Base-by-base conservation (phyloP, 2,113 vertebrate species). In the Osmerus eperlanus region DNA sequence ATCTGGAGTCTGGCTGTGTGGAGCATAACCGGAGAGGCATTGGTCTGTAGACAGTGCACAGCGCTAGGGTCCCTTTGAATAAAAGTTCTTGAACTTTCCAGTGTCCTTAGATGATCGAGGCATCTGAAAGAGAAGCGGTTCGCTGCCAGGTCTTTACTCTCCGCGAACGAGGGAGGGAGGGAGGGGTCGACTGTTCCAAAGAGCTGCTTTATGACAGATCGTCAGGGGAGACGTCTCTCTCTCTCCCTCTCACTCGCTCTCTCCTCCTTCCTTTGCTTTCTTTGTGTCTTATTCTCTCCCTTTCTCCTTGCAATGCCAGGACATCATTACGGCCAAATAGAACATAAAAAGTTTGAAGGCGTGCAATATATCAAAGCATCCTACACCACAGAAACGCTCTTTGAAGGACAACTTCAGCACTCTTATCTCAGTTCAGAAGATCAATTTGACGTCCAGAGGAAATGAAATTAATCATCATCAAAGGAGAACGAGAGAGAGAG, bases 401-500 rank as follows among this genome's bases (percentile, higher is more conserved):
- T 71, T 68, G 64, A 83, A 64, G 32, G 72, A 78, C 65, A 73
- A 67, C 63, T 61, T 70, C 62, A 76, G 73, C 66, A 74, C 67
- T n/a, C 28, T 15, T 69, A 75, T 78, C 73, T 67, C 28, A 55
- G 61, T 41, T 23, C 70, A 14, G 25, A 9, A 71, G 66, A 84
- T 78, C 51, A 55, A 65, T 73, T 65, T 75, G 70, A 73, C 73
- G 66, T 70, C 74, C 67, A 69, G 3, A 62, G 52, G 41, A 81
- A 80, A 88, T 71, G 41, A 55, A 84, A 81, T 77, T 59, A 82
- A 79, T 82, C 70, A 81, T 58, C 79, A 78, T 78, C 81, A 81
- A 28, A 55, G 52, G 25, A 19, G 13, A 29, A 1, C 9, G 56
- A 59, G 56, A 59, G 56, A 19, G 56, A 59, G 56, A 59, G 56